These are phyloP conservation scores for Patella pellucida DNA, from an alignment of 2,888 invertebrate species.

Conservation along the genomic window DNA sequence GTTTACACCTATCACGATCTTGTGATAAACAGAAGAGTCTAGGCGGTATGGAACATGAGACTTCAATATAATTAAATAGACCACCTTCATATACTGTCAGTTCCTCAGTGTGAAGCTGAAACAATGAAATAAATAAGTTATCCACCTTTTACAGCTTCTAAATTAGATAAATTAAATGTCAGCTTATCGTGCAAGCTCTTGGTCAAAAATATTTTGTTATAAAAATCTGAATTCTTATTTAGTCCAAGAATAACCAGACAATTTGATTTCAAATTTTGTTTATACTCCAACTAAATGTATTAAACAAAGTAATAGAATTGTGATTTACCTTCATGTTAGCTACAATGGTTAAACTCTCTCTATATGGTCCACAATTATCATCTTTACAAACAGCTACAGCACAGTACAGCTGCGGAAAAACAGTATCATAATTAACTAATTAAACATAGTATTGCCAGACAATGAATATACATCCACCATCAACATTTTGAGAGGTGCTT, in stretches of 20 bases:
- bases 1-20: conserved; percentile 41
- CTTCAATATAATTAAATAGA: conserved; percentile 26
- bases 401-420: conserved; percentile 37
- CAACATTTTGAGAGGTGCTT: too few relatives aligned
- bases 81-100: conserved; percentile 44
- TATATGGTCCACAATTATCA: conserved; percentile 39
- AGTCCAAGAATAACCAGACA: too few relatives aligned
- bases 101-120: conserved; percentile 37
- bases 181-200: background rate
- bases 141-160: background rate
- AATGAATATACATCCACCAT: too few relatives aligned
- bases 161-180: background rate
- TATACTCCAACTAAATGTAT: too few relatives aligned
- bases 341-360: conserved; percentile 32
- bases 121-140: conserved; percentile 8
- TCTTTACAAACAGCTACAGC: conserved; percentile 39
- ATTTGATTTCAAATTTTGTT: too few relatives aligned
- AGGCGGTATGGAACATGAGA: conserved; percentile 40
- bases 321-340: conserved; percentile 35
- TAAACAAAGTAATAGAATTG: too few relatives aligned
- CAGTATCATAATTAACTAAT: too few relatives aligned
- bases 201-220: too few relatives aligned
- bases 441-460: too few relatives aligned
- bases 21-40: conserved; percentile 40
- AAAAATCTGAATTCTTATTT: too few relatives aligned